Conservation (phyloP, 2,888 invertebrate species). For the Synanthedon vespiformis region DNA sequence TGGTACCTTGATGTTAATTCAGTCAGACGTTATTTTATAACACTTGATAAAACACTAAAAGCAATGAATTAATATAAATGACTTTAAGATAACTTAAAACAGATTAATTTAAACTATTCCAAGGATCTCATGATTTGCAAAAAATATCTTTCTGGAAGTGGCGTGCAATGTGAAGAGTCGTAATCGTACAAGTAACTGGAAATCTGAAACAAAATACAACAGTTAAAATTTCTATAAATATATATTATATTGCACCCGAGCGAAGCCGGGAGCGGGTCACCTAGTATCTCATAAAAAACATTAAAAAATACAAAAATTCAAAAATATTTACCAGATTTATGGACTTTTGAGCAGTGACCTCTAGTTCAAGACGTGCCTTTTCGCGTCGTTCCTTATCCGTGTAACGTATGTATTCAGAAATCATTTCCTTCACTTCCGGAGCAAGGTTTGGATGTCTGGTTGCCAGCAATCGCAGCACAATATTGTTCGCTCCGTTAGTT, state of each 20-base stretch:
- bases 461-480: background rate
- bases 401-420: background rate
- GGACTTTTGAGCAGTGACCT: conserved; percentile 10
- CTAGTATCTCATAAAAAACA: no score
- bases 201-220: conserved; percentile 69
- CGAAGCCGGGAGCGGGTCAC: no score
- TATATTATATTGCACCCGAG: no score
- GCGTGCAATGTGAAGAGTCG: conserved; percentile 88
- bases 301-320: no score
- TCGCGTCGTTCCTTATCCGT: background rate
- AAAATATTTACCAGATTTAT: conserved; percentile 17
- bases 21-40: no score
- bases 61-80: background rate
- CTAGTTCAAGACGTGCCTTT: conserved; percentile 4
- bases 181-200: conserved; percentile 85
- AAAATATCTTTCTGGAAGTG: conserved; percentile 75
- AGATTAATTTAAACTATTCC: background rate
- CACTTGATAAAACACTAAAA: background rate
- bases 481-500: background rate
- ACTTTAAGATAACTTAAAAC: background rate
- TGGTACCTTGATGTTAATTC: no score
- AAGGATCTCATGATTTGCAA: conserved; percentile 6
- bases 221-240: background rate
- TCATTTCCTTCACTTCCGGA: background rate
- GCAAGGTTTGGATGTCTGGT: background rate